A percentile compares a stretch with the other conserved stretches of the same genome.
phyloP scores from a whole-genome alignment of 2,888 invertebrate genomes.

The Tuberolachnus salignus region DNA sequence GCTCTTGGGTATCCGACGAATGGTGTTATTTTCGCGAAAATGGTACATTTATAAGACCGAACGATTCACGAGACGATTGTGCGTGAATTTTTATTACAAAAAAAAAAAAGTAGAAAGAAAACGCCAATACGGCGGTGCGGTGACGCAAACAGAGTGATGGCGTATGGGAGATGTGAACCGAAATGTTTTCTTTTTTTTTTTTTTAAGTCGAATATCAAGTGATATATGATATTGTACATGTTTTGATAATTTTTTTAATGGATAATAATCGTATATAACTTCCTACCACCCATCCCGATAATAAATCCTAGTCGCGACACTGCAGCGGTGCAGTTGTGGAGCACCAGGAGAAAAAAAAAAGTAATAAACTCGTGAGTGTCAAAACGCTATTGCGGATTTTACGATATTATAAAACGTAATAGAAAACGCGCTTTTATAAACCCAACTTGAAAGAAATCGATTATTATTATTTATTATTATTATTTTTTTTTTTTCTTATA shows the following conservation, averaged over 20 bases:
- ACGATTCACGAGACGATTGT: not conserved
- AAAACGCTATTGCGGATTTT: constrained; percentile 18
- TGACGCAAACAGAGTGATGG: too few species aligned
- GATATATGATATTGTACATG: too few species aligned
- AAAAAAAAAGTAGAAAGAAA: not conserved
- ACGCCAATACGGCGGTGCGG: too few species aligned
- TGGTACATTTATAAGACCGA: not conserved
- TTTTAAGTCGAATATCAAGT: too few species aligned
- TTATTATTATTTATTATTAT: too few species aligned
- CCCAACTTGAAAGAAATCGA: not conserved
- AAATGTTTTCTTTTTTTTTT: not conserved
- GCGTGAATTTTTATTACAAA: not conserved
- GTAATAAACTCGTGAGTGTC: too few species aligned
- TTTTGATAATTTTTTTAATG: constrained; percentile 21
- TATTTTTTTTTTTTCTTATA: too few species aligned
- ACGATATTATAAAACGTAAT: constrained; percentile 1
- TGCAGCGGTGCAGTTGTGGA: too few species aligned
- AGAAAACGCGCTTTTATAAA: constrained; percentile 5
- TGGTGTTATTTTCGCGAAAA: not conserved
- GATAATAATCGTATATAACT: not conserved
- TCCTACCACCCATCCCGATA: constrained; percentile 6
- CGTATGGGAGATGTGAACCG: too few species aligned
- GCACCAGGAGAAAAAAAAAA: too few species aligned
- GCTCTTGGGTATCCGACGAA: not conserved
- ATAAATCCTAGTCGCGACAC: not conserved